phyloP scores from a whole-genome alignment of 2,113 vertebrate species.

The Parus major region DNA sequence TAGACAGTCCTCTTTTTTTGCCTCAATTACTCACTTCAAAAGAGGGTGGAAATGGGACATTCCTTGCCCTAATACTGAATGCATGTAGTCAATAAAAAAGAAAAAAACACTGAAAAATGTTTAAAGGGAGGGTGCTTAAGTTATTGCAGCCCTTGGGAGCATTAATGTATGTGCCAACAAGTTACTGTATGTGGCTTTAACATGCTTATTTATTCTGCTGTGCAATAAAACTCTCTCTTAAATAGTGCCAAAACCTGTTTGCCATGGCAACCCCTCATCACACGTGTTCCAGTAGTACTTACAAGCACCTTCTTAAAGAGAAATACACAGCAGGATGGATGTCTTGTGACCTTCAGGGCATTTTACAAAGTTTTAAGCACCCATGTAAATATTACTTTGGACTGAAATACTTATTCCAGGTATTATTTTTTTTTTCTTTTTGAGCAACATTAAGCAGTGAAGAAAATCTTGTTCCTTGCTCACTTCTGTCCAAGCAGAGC shows the following conservation, averaged over 20 bases:
- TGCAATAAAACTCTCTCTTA: conserved; percentile 65
- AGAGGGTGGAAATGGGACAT: conserved; percentile 59
- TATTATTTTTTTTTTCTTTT: background rate
- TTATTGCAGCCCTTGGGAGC: conserved; percentile 68
- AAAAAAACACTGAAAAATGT: conserved; percentile 57
- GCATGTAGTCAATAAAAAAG: conserved; percentile 67
- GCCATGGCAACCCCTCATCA: conserved; percentile 60
- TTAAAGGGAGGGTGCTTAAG: conserved; percentile 63
- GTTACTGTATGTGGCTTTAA: conserved; percentile 68
- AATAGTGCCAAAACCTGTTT: conserved; percentile 63
- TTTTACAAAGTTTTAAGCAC: conserved; percentile 48
- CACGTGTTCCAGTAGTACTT: conserved; percentile 35
- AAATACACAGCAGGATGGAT: conserved; percentile 36
- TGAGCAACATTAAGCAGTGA: background rate
- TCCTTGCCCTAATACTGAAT: conserved; percentile 66
- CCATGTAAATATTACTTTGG: conserved; percentile 41
- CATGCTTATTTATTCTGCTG: conserved; percentile 66
- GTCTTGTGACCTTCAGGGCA: conserved; percentile 31
- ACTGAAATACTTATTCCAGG: conserved; percentile 8
- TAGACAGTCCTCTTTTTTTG: conserved; percentile 10
- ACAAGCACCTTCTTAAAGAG: conserved; percentile 55
- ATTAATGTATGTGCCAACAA: conserved; percentile 71
- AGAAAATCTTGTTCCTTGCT: background rate
- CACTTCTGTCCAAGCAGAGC: background rate
- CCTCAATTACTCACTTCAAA: conserved; percentile 60